Evolutionary conservation across 2,888 invertebrate species (phyloP).

Genomic region (Drosophila kambysellisi): DNA sequence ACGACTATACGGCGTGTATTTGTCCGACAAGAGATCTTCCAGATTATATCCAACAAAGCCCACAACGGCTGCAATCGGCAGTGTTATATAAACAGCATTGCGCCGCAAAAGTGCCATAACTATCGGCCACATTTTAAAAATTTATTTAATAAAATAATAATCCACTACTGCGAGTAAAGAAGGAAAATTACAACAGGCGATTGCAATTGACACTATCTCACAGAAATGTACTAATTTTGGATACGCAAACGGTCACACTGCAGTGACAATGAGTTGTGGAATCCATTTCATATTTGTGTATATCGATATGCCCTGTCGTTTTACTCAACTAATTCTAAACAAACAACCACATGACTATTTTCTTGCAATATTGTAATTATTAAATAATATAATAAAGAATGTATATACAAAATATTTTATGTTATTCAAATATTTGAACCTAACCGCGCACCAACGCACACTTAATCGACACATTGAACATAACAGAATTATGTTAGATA

Average conservation of each 20-base stretch:
- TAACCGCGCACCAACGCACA: neutral
- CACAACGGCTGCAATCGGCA: constrained; percentile 93
- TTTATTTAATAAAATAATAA: constrained; percentile 7
- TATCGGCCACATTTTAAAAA: constrained; percentile 90
- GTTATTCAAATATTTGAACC: neutral
- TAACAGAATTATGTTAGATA: neutral
- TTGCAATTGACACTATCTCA: neutral
- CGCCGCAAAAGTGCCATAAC: constrained; percentile 88
- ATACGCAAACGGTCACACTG: constrained; percentile 8
- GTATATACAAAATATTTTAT: neutral
- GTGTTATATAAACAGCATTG: constrained; percentile 92
- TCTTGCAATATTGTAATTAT: neutral
- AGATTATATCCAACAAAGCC: constrained; percentile 95
- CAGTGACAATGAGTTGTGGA: neutral
- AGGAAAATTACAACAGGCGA: constrained; percentile 5
- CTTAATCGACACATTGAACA: neutral
- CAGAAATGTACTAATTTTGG: constrained; percentile 14
- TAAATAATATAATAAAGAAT: neutral
- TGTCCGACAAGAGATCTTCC: constrained; percentile 90
- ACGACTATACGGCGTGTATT: constrained; percentile 91
- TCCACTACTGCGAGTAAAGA: neutral
- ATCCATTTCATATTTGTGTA: neutral
- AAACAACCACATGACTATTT: neutral
- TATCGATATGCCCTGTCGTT: neutral
- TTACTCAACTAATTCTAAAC: neutral